phyloP scores from a whole-genome alignment of 2,888 invertebrate genomes.

The Ecdyonurus torrentis region DNA sequence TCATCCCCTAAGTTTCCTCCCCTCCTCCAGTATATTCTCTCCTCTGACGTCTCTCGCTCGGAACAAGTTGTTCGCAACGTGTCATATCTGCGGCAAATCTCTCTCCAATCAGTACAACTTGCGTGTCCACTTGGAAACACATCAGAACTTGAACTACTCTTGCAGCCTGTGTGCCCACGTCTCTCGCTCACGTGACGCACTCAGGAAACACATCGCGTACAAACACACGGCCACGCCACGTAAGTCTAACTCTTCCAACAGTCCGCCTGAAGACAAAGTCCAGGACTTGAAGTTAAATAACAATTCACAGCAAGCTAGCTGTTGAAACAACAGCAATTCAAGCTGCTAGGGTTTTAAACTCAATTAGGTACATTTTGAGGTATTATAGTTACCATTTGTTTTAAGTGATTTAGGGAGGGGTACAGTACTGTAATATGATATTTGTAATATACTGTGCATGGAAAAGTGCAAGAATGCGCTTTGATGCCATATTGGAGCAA shows the following conservation, averaged over 20 bases:
- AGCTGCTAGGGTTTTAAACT: neutral
- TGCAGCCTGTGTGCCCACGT: constrained; percentile 77
- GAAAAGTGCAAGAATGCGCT: too few relatives aligned
- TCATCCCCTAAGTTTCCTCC: neutral
- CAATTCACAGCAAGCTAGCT: neutral
- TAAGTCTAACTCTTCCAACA: neutral
- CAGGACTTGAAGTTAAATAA: neutral
- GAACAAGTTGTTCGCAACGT: constrained; percentile 44
- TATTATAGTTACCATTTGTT: too few relatives aligned
- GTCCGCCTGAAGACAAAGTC: neutral
- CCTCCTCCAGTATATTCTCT: neutral
- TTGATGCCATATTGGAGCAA: too few relatives aligned
- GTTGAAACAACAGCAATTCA: neutral
- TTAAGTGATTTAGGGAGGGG: too few relatives aligned
- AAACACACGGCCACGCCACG: constrained; percentile 44
- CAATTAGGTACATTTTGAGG: too few relatives aligned
- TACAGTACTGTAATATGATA: too few relatives aligned
- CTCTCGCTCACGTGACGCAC: constrained; percentile 69
- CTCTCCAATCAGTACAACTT: constrained; percentile 81
- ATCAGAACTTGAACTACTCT: constrained; percentile 73
- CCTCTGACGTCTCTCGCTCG: neutral
- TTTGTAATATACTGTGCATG: too few relatives aligned
- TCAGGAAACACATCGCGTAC: constrained; percentile 78
- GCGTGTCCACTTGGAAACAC: constrained; percentile 79
- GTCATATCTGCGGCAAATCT: constrained; percentile 73